phyloP scores from a whole-genome alignment of 2,113 vertebrate genomes.

The Colinus virginianus region DNA sequence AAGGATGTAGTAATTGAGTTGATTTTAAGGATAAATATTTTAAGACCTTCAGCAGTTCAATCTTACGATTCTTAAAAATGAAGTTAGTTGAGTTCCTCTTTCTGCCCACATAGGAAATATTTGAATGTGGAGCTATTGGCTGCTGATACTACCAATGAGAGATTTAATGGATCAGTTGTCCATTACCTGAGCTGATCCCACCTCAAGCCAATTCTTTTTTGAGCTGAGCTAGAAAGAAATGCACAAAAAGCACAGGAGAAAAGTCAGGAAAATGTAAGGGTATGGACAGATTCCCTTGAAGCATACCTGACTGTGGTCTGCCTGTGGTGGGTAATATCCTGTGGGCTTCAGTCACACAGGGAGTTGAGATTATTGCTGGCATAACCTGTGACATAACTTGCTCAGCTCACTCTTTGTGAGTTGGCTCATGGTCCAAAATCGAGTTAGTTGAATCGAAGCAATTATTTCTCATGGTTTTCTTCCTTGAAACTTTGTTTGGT shows the following conservation, averaged over 20 bases:
- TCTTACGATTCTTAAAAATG: neutral
- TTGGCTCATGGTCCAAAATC: fast-evolving
- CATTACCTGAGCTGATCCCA: fast-evolving
- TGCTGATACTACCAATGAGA: neutral
- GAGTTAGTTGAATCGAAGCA: neutral
- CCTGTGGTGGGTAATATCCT: neutral
- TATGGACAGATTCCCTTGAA: fast-evolving
- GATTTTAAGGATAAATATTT: neutral
- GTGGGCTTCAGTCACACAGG: neutral
- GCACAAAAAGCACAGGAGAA: neutral
- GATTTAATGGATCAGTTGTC: neutral
- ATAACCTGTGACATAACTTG: fast-evolving
- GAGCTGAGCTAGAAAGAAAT: neutral
- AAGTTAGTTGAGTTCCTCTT: neutral
- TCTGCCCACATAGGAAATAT: neutral
- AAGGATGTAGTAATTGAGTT: neutral
- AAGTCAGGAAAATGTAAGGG: neutral
- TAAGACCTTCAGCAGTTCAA: neutral
- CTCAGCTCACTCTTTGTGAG: fast-evolving
- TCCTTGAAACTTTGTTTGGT: neutral
- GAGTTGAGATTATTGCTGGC: neutral
- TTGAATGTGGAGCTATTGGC: too few relatives aligned
- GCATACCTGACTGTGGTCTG: neutral
- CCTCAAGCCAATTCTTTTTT: neutral
- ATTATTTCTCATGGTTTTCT: neutral